These are phyloP conservation scores for Tanypteryx hageni DNA, from an alignment of 2,888 invertebrate genomes.

Conservation along the genomic window DNA sequence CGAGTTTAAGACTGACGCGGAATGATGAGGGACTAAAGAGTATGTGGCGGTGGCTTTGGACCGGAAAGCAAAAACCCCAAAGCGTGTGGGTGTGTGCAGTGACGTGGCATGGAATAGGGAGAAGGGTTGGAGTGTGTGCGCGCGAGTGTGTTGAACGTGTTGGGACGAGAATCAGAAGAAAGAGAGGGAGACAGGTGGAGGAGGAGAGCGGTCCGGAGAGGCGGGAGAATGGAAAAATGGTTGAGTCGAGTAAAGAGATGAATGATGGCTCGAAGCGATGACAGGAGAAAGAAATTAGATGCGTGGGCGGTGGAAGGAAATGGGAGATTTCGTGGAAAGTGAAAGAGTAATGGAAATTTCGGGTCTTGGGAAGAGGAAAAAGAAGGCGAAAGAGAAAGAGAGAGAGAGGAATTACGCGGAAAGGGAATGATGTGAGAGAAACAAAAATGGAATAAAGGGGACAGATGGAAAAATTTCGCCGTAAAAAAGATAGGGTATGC, in stretches of 20 bases:
- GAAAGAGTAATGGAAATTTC: conserved; percentile 14
- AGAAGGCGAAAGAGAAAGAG: not conserved
- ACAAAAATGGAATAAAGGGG: not conserved
- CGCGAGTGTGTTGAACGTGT: not conserved
- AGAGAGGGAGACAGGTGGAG: not conserved
- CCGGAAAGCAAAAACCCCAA: conserved; percentile 8
- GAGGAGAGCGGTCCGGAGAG: not conserved
- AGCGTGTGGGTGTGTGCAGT: not conserved
- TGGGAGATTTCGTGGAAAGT: not conserved
- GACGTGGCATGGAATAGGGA: not conserved
- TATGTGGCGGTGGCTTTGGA: not conserved
- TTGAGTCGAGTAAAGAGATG: not conserved
- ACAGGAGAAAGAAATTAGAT: conserved; percentile 29
- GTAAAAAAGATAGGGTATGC: not conserved
- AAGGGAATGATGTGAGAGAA: not conserved
- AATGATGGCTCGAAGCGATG: conserved; percentile 13
- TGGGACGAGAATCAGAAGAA: not conserved
- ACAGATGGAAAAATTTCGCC: not conserved
- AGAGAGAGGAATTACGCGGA: not conserved
- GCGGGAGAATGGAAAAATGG: not conserved
- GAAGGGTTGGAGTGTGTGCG: no score
- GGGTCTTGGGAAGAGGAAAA: not conserved
- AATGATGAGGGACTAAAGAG: not conserved
- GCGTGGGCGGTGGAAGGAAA: conserved; percentile 3
- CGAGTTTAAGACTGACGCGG: conserved; percentile 14